Evolutionary conservation across 2,797 vertebrate species (phyloP), one percentile per base, ranked within the genome.

Genomic region (Glossophaga mutica): DNA sequence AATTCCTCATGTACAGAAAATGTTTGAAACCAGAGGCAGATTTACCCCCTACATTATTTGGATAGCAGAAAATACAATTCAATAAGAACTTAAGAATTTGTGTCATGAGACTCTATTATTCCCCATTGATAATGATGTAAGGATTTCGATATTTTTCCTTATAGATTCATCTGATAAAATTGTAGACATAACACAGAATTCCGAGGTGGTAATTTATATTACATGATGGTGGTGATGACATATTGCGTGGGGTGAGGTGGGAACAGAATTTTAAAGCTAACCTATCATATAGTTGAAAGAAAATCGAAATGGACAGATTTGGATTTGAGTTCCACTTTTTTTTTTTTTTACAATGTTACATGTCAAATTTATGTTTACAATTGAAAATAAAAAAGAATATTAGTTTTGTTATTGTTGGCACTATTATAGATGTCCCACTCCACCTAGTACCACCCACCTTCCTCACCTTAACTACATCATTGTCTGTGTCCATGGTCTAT

Each of bases 61-160:
- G 87, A 48, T 91, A 87, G 22, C 50, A 90, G 65, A 77, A 94
- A 87, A 87, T 59, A 79, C 9, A 68, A 62, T 57, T 87, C 37
- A 67, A 6, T 57, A 92, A 85, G 26, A 79, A 42, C 24, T 96
- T 90, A 90, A 85, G 34, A 85, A 73, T 42, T 68, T n/a, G 39
- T 24, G 71, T 85, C 59, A 19, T 86, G 37, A 86, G 55, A 86
- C 15, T 87, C 46, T 6, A 77, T 68, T 6, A 77, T 68, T 9
- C 79, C 22, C n/a, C 6, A 70, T 24, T 59, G 42, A 39, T 74
- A 48, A 86, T 78, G 11, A 62, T 42, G 5, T 77, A 86, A 85
- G 18, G 57, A 81, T 92, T 94, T 78, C 76, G 55, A 48, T 77
- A 50, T 50, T 26, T 96, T 91, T 93, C 37, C 59, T 91, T 46